These are phyloP conservation scores for Colossoma macropomum DNA, from an alignment of 2,113 vertebrate genomes.

Conservation along the genomic window DNA sequence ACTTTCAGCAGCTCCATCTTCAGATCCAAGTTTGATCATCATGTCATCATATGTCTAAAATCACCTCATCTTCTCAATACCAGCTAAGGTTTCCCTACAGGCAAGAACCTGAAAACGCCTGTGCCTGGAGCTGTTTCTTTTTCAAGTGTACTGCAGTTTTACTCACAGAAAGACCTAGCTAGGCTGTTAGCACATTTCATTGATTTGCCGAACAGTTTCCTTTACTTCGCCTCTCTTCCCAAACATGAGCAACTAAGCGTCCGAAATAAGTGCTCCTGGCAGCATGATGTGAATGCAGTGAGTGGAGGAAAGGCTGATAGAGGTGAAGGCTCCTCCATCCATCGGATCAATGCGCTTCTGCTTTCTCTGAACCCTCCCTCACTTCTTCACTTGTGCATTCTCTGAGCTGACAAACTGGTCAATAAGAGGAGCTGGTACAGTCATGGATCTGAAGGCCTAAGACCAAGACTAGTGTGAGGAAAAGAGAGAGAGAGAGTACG, in stretches of 20 bases:
- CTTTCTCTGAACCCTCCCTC: conserved; percentile 22
- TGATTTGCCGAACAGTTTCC: neutral
- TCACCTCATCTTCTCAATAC: neutral
- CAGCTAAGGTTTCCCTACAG: neutral
- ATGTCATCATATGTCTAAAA: neutral
- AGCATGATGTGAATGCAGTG: conserved; percentile 10
- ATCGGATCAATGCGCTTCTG: conserved; percentile 28
- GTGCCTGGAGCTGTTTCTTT: neutral
- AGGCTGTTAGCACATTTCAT: neutral
- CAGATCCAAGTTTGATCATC: neutral
- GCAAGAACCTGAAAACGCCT: neutral
- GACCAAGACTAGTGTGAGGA: conserved; percentile 19
- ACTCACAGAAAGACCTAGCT: neutral
- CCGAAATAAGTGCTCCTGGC: conserved; percentile 3
- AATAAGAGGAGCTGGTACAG: conserved; percentile 29
- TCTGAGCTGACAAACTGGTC: conserved; percentile 17
- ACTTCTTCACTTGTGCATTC: conserved; percentile 24
- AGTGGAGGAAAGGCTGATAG: conserved; percentile 2
- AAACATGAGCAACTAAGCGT: conserved; percentile 1
- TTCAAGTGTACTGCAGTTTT: neutral
- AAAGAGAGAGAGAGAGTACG: conserved; percentile 1
- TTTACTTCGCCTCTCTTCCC: neutral
- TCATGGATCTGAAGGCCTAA: conserved; percentile 32
- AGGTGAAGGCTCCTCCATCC: conserved; percentile 43
- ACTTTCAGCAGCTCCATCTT: no score